A percentile compares a stretch with the other conserved stretches of the same genome.
Evolutionary conservation across 2,113 vertebrate species (phyloP).

Genomic region (Petaurus breviceps): DNA sequence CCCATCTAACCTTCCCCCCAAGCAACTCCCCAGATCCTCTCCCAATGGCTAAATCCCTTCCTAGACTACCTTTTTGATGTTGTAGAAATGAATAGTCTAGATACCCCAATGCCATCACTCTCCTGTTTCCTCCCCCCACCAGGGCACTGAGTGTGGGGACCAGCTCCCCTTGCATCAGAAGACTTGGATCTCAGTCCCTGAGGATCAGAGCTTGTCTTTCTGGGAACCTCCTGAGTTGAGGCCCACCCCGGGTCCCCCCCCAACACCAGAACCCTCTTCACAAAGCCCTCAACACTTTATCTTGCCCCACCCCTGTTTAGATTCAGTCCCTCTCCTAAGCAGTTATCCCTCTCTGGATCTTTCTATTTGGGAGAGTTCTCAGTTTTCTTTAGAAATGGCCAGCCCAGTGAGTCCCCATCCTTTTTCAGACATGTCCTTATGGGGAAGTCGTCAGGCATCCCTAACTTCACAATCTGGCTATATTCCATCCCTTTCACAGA

Average conservation of each 20-base stretch:
- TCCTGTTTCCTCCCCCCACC: not conserved
- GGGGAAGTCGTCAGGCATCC: not conserved
- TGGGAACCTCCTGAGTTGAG: not conserved
- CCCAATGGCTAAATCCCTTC: constrained; percentile 22
- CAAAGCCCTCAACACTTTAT: not conserved
- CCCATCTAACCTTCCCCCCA: not conserved
- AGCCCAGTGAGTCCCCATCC: fast-evolving
- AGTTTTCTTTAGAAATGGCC: fast-evolving
- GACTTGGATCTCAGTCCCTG: not conserved
- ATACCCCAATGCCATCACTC: not conserved
- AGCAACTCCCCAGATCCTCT: not conserved
- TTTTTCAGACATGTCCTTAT: constrained; percentile 1
- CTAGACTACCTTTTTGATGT: not conserved
- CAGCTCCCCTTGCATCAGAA: constrained; percentile 6
- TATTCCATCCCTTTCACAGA: not conserved
- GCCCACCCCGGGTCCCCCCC: not conserved
- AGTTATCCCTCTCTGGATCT: fast-evolving
- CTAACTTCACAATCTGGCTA: not conserved
- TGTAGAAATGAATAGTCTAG: not conserved
- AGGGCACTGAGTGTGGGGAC: not conserved
- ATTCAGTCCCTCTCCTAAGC: not conserved
- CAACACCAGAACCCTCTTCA: not conserved
- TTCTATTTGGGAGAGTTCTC: not conserved
- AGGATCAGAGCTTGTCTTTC: constrained; percentile 5
- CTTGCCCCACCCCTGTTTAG: not conserved